A percentile compares a stretch with the other conserved stretches of the same genome.
These are phyloP conservation scores for Laspeyria flexula DNA, from an alignment of 2,888 invertebrate species.

Conservation along the genomic window DNA sequence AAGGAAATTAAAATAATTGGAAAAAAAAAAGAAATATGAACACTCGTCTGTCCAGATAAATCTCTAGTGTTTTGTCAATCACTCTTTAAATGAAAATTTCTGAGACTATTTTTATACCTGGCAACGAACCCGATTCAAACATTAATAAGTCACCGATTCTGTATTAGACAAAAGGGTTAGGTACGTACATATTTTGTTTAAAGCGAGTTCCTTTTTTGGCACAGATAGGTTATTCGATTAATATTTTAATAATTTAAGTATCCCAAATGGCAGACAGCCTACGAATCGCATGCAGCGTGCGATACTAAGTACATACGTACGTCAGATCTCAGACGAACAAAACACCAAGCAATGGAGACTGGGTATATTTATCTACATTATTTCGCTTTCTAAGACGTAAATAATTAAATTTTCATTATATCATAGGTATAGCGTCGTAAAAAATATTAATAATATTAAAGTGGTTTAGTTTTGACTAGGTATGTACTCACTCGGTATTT, in stretches of 20 bases:
- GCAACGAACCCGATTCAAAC: constrained; percentile 11
- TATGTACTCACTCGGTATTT: too few relatives aligned
- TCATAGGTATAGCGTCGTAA: too few relatives aligned
- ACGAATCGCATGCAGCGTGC: constrained; percentile 34
- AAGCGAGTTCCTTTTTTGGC: not conserved
- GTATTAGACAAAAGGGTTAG: too few relatives aligned
- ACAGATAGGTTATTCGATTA: not conserved
- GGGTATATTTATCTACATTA: not conserved
- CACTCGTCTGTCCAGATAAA: constrained; percentile 22
- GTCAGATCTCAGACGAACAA: constrained; percentile 3
- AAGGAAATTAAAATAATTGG: constrained; percentile 17
- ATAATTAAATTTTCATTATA: too few relatives aligned
- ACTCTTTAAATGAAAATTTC: constrained; percentile 3
- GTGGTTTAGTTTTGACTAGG: too few relatives aligned
- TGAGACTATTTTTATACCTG: not conserved
- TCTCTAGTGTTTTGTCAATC: constrained; percentile 19
- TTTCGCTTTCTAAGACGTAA: too few relatives aligned
- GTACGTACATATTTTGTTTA: not conserved
- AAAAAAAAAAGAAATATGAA: constrained; percentile 35
- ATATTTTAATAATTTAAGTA: not conserved
- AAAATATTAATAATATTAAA: too few relatives aligned
- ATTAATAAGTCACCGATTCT: too few relatives aligned
- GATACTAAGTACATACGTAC: constrained; percentile 9
- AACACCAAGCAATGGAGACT: constrained; percentile 6
- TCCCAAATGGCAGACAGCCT: constrained; percentile 14